Base-by-base conservation (phyloP, 2,797 vertebrate genomes). In the Falco columbarius region DNA sequence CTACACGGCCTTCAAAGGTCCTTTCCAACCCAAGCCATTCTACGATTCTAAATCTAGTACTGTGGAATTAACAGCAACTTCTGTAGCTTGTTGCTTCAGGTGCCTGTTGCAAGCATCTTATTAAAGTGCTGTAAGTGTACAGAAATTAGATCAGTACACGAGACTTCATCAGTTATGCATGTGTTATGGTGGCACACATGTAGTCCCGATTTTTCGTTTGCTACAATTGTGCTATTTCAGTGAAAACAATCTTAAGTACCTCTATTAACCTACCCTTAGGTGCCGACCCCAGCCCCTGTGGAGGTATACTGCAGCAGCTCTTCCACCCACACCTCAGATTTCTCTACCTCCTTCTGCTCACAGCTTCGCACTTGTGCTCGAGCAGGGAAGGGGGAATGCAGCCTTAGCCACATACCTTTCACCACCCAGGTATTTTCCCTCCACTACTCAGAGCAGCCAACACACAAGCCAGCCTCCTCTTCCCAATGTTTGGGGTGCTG, bases 151-250 rank as follows among this genome's bases (percentile, higher is more conserved):
- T 17, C 13, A 7, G 54, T 42, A 32, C 30, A 32, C 51, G 4
- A 49, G 74, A 20, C 34, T 40, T 15, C 3, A 9, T 11, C 29
- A 26, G 20, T 8, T 79, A 42, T 22, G 21, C 63, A 72, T 3
- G 2, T 26, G 22, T 15, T 18, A 49, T 1, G 2, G 44, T 19
- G 49, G 9, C 1, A 11, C 15, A 32, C 30, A 32, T 7, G 18
- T 7, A 51, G 36, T 34, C 66, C 29, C 3, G 2, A 44, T 19
- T 36, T 65, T 66, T 51, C 12, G 5, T 16, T 73, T 51, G 75
- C 59, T 58, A 27, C 27, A 51, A 18, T 6, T 26, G 13, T 12
- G 18, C 42, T 44, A 65, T 16, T 66, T 15, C 59, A 58, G 44
- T 2, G 1, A 73, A 58, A 65, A 32, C 22, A 15, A 32, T 8